phyloP scores from a whole-genome alignment of 37 sponge, comb jelly and placozoan genomes.

The Chondrilla cf. caribensis region DNA sequence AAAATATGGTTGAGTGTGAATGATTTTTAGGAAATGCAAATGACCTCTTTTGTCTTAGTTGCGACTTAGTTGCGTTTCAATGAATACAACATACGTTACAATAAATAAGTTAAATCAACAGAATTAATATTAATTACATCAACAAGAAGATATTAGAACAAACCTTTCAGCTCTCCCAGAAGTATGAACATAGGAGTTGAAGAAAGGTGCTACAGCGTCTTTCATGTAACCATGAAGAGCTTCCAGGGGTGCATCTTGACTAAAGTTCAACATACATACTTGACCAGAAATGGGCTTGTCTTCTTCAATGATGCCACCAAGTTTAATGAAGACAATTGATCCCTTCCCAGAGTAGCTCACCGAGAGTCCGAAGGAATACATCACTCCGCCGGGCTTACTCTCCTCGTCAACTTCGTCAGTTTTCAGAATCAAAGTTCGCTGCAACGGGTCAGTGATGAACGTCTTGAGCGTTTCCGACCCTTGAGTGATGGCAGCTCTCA shows the following conservation, averaged over 20 bases:
- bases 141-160: neutral
- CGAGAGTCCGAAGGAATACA: neutral
- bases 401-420: slow-evolving; percentile 38
- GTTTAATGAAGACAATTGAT: slow-evolving; percentile 78
- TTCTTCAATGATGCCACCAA: slow-evolving; percentile 73
- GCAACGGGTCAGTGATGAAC: slow-evolving; percentile 70
- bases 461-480: slow-evolving; percentile 43
- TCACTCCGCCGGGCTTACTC: slow-evolving; percentile 42
- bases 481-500: neutral
- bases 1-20: too few species aligned
- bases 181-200: slow-evolving; percentile 73
- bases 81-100: too few species aligned
- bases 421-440: slow-evolving; percentile 56
- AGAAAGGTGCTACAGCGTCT: slow-evolving; percentile 88
- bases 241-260: slow-evolving; percentile 91
- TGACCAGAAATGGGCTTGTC: slow-evolving; percentile 82
- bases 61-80: too few species aligned
- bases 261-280: slow-evolving; percentile 80
- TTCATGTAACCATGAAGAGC: slow-evolving; percentile 85
- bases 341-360: neutral
- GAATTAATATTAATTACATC: too few species aligned
- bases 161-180: slow-evolving; percentile 51
- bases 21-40: too few species aligned
- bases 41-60: too few species aligned
- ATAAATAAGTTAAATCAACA: too few species aligned